Conservation (phyloP, 2,113 vertebrate genomes). For the human region GRCh38 chr20:16192501-16193000, state of each 20-base stretch:
- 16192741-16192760: neutral
- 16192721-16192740: neutral
- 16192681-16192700: neutral
- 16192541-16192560: neutral
- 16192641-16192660: too few relatives aligned
- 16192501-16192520: neutral
- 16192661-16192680: neutral
- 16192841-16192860: neutral
- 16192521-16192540: neutral
- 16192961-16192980: neutral
- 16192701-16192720: neutral
- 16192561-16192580: neutral
- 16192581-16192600: neutral
- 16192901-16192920: neutral
- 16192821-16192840: neutral
- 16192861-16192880: neutral
- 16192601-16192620: rapidly evolving
- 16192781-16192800: neutral
- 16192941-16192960: neutral
- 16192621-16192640: neutral
- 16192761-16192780: neutral
- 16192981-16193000: neutral
- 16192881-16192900: neutral
- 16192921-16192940: too few relatives aligned
- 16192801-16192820: neutral